These are phyloP conservation scores for Neodontobutis hainanensis DNA, from an alignment of 2,113 vertebrate species.

Conservation along the genomic window DNA sequence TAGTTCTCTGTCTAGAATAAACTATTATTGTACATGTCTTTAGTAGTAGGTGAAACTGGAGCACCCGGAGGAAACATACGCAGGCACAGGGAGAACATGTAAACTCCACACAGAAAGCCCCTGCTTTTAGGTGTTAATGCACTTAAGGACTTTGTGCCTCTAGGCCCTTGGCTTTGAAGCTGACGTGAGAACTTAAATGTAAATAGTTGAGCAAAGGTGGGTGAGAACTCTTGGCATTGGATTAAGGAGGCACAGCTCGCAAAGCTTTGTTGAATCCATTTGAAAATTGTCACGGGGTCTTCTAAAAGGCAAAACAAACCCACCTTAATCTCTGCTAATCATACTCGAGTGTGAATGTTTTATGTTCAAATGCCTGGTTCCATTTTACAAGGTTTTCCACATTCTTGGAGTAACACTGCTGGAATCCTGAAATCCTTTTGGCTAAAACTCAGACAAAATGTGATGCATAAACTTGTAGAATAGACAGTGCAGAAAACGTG, in stretches of 20 bases:
- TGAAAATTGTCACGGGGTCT: slow-evolving; percentile 71
- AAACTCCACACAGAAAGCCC: slow-evolving; percentile 1
- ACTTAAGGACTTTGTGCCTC: slow-evolving; percentile 33
- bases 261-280: slow-evolving; percentile 73
- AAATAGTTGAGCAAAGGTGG: slow-evolving; percentile 70
- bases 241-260: slow-evolving; percentile 65
- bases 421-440: slow-evolving; percentile 67
- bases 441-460: slow-evolving; percentile 65
- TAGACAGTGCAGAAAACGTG: slow-evolving; percentile 33
- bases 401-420: slow-evolving; percentile 62
- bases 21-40: too few relatives aligned
- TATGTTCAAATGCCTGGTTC: slow-evolving; percentile 75
- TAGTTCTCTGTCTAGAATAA: too few relatives aligned
- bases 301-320: slow-evolving; percentile 74
- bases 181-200: slow-evolving; percentile 55
- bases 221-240: slow-evolving; percentile 68
- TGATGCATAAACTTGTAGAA: slow-evolving; percentile 57
- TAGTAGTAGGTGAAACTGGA: too few relatives aligned
- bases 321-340: slow-evolving; percentile 79
- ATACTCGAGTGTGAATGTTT: slow-evolving; percentile 77
- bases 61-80: too few relatives aligned
- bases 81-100: too few relatives aligned
- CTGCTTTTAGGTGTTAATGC: slow-evolving; percentile 34
- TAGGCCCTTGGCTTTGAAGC: slow-evolving; percentile 41
- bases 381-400: slow-evolving; percentile 62